phyloP scores from a whole-genome alignment of 2,888 invertebrate species.

The Drosophila mayaguana region DNA sequence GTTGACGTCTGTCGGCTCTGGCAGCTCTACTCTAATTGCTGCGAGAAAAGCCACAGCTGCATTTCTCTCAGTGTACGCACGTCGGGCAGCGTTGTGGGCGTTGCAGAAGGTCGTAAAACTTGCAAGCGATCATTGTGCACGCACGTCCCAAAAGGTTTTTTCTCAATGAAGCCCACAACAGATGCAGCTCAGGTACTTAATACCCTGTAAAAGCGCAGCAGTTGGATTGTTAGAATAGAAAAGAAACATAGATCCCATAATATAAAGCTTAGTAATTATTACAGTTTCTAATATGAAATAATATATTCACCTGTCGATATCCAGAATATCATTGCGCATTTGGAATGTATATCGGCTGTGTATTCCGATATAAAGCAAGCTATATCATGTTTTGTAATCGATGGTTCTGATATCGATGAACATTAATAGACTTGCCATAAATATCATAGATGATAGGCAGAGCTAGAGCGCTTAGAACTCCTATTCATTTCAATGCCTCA shows the following conservation, averaged over 20 bases:
- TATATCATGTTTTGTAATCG: too few species aligned
- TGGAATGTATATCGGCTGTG: too few species aligned
- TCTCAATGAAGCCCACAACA: slow-evolving; percentile 67
- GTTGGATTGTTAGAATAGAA: not conserved
- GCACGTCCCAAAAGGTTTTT: slow-evolving; percentile 71
- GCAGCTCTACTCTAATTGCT: slow-evolving; percentile 59
- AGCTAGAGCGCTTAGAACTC: not conserved
- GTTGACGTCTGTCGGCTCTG: slow-evolving; percentile 34
- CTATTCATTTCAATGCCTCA: not conserved
- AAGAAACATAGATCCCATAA: not conserved
- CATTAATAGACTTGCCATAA: too few species aligned
- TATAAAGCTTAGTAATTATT: not conserved
- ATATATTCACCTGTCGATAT: too few species aligned
- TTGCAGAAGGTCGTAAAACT: slow-evolving; percentile 77
- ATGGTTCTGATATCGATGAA: too few species aligned
- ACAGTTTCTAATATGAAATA: not conserved
- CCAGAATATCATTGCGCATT: too few species aligned
- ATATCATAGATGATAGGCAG: not conserved
- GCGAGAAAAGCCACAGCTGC: slow-evolving; percentile 10
- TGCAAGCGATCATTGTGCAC: slow-evolving; percentile 69
- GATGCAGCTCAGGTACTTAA: slow-evolving; percentile 33
- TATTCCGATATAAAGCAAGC: too few species aligned
- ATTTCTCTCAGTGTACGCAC: slow-evolving; percentile 71
- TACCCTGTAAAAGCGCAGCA: slow-evolving; percentile 30
- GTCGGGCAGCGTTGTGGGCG: slow-evolving; percentile 63